Evolutionary conservation across 2,888 invertebrate species (phyloP).

Genomic region (Meiosimyza decipiens): DNA sequence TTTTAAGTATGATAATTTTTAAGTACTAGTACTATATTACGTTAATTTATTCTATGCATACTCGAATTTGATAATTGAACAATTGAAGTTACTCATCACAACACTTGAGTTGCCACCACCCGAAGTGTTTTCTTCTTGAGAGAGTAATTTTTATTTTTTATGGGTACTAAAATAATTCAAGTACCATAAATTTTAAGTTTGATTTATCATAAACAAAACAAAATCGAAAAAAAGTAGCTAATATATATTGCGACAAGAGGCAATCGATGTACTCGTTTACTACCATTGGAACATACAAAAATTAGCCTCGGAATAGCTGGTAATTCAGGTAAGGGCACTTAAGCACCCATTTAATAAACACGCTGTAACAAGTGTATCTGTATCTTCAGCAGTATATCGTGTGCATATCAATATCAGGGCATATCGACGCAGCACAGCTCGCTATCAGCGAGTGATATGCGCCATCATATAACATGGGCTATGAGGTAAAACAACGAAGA

Average conservation of each 20-base stretch:
- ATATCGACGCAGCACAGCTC: slow-evolving; percentile 1
- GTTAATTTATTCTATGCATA: too few relatives aligned
- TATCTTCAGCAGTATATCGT: too few relatives aligned
- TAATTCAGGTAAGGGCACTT: slow-evolving; percentile 27
- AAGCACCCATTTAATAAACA: slow-evolving; percentile 28
- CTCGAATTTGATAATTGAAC: neutral
- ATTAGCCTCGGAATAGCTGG: slow-evolving; percentile 18
- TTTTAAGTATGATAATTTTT: neutral
- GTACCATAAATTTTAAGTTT: slow-evolving; percentile 33
- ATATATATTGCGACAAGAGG: neutral
- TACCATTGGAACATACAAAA: slow-evolving; percentile 15
- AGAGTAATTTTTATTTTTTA: slow-evolving; percentile 15
- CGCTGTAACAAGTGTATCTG: slow-evolving; percentile 32
- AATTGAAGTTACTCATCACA: slow-evolving; percentile 19
- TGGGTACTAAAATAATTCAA: slow-evolving; percentile 21
- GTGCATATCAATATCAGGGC: neutral
- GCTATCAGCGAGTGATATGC: slow-evolving; percentile 24
- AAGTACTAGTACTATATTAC: neutral
- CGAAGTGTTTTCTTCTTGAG: slow-evolving; percentile 11
- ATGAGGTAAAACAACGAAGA: too few relatives aligned
- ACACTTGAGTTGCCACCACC: neutral
- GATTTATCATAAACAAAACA: slow-evolving; percentile 27
- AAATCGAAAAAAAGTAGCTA: neutral
- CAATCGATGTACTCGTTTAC: slow-evolving; percentile 21
- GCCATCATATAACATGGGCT: slow-evolving; percentile 11